phyloP scores from a whole-genome alignment of 1,140 invertebrate species.

The Drosophila subpulchrella region DNA sequence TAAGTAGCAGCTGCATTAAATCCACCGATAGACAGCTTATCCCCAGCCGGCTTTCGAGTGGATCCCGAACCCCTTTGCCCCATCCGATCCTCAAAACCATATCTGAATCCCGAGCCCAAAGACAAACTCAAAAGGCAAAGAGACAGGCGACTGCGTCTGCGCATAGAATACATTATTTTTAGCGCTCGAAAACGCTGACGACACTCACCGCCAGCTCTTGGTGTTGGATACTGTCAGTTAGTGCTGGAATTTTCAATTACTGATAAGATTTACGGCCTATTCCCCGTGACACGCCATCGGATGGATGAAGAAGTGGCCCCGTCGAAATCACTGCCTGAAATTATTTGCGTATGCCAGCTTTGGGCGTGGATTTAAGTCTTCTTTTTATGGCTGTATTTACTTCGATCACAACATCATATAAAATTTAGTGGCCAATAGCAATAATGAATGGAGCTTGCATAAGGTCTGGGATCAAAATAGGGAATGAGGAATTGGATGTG shows the following conservation, averaged over 20 bases:
- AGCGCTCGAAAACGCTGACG: constrained; percentile 58
- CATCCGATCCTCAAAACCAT: constrained; percentile 3
- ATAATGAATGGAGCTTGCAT: neutral
- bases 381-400: neutral
- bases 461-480: neutral
- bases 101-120: constrained; percentile 14
- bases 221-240: constrained; percentile 55
- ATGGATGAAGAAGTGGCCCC: constrained; percentile 16
- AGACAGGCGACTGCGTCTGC: constrained; percentile 53
- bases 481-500: too few relatives aligned
- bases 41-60: constrained; percentile 33
- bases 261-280: constrained; percentile 57
- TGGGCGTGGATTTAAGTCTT: neutral
- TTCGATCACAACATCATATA: neutral
- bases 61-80: neutral
- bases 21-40: constrained; percentile 37
- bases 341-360: neutral
- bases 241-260: constrained; percentile 66
- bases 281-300: constrained; percentile 33
- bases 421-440: neutral
- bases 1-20: constrained; percentile 75
- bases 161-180: constrained; percentile 73
- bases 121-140: constrained; percentile 10
- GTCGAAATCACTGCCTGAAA: constrained; percentile 6
- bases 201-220: constrained; percentile 48